These are phyloP conservation scores for Notiomystis cincta DNA, from an alignment of 2,113 vertebrate genomes.

Conservation along the genomic window DNA sequence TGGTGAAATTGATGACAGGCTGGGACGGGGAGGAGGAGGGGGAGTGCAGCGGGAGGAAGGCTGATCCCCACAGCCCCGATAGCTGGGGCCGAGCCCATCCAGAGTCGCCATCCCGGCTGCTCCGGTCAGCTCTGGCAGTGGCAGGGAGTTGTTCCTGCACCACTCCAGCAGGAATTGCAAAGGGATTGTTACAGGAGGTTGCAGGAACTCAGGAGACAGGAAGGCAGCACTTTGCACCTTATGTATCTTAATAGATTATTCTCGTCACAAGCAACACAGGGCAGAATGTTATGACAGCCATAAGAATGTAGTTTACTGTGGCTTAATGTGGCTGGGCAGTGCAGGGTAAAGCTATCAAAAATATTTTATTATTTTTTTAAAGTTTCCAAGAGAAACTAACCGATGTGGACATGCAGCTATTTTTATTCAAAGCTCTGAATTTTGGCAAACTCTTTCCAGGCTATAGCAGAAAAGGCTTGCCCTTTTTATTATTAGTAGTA, in stretches of 20 bases:
- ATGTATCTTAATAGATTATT: slow-evolving; percentile 75
- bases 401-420: slow-evolving; percentile 65
- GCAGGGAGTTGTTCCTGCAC: slow-evolving; percentile 1
- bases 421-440: slow-evolving; percentile 54
- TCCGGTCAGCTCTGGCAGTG: neutral
- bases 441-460: slow-evolving; percentile 57
- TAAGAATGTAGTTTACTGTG: slow-evolving; percentile 76
- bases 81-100: slow-evolving; percentile 51
- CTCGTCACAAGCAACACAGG: slow-evolving; percentile 51
- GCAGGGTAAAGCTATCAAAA: slow-evolving; percentile 73
- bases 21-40: slow-evolving; percentile 71
- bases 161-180: slow-evolving; percentile 43
- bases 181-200: slow-evolving; percentile 37
- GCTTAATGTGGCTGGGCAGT: slow-evolving; percentile 79
- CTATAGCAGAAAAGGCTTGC: slow-evolving; percentile 30
- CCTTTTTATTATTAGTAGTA: neutral
- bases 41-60: slow-evolving; percentile 43
- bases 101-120: slow-evolving; percentile 26
- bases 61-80: slow-evolving; percentile 50
- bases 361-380: slow-evolving; percentile 9
- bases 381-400: slow-evolving; percentile 70
- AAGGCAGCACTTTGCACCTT: slow-evolving; percentile 68
- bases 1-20: slow-evolving; percentile 97
- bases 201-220: slow-evolving; percentile 15
- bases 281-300: slow-evolving; percentile 80